Evolutionary conservation across 2,888 invertebrate species (phyloP).

Genomic region (Gonocerus acuteangulatus): DNA sequence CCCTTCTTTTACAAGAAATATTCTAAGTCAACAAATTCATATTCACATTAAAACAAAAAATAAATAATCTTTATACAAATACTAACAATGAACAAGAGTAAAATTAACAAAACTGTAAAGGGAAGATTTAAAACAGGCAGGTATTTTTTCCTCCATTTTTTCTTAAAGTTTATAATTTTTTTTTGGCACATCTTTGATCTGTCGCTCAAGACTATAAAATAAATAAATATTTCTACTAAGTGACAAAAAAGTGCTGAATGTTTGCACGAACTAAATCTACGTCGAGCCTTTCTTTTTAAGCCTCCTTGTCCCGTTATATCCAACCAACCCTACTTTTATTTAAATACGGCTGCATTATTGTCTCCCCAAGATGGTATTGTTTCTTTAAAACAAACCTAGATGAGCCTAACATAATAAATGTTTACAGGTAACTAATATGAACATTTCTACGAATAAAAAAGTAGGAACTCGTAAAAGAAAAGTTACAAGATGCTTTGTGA

Average conservation of each 20-base stretch:
- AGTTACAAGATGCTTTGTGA: no score
- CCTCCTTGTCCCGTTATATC: neutral
- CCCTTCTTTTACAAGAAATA: conserved; percentile 17
- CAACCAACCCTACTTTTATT: no score
- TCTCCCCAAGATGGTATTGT: no score
- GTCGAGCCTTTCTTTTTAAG: neutral
- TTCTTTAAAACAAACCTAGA: no score
- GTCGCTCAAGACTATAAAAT: neutral
- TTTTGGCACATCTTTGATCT: conserved; percentile 20
- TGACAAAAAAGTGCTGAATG: neutral
- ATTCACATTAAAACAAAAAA: conserved; percentile 5
- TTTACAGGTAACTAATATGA: no score
- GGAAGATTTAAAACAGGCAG: conserved; percentile 6
- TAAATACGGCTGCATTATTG: no score
- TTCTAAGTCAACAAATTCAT: conserved; percentile 14
- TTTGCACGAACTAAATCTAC: conserved; percentile 21
- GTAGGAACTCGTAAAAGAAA: no score
- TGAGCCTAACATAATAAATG: no score
- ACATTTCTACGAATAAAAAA: no score
- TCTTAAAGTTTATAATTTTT: neutral
- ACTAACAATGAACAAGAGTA: neutral
- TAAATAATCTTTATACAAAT: conserved; percentile 14
- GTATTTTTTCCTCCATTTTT: neutral
- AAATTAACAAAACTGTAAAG: conserved; percentile 8
- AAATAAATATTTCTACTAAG: neutral